Percentiles rank a stretch among this genome's conserved stretches.
Evolutionary conservation across 2,113 vertebrate species (phyloP).

Genomic region (Chaetodon auriga): DNA sequence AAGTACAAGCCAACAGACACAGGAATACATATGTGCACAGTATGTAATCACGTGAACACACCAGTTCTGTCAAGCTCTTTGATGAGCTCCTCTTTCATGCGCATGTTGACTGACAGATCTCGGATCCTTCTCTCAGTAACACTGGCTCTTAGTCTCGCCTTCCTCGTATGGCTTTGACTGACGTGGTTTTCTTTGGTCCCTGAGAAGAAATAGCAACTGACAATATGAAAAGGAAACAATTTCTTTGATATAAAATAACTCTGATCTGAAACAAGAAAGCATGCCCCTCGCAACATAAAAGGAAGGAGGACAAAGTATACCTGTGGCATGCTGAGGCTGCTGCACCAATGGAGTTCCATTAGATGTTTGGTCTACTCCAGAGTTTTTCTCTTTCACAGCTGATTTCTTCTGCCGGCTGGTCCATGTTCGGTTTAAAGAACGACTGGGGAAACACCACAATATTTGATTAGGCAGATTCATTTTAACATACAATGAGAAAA

Average conservation of each 20-base stretch:
- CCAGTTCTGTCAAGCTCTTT: slow-evolving; percentile 91
- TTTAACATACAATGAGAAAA: not conserved
- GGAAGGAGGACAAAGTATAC: slow-evolving; percentile 44
- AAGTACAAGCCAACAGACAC: not conserved
- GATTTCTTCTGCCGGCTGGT: slow-evolving; percentile 73
- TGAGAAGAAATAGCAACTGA: slow-evolving; percentile 33
- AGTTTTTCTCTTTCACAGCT: slow-evolving; percentile 35
- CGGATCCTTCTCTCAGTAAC: slow-evolving; percentile 86
- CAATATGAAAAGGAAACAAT: not conserved
- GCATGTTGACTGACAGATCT: slow-evolving; percentile 89
- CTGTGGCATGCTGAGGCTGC: slow-evolving; percentile 25
- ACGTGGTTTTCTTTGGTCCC: slow-evolving; percentile 21
- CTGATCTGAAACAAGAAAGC: not conserved
- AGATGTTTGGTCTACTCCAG: not conserved
- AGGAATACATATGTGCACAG: not conserved
- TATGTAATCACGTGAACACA: slow-evolving; percentile 17
- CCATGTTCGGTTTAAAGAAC: slow-evolving; percentile 85
- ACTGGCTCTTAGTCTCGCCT: slow-evolving; percentile 80
- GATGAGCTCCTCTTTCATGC: slow-evolving; percentile 91
- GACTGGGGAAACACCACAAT: slow-evolving; percentile 56
- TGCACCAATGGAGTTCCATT: slow-evolving; percentile 5
- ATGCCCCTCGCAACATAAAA: not conserved
- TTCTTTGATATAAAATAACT: not conserved
- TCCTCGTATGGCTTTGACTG: slow-evolving; percentile 71
- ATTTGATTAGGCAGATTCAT: slow-evolving; percentile 1